A percentile compares a stretch with the other conserved stretches of the same genome.
Evolutionary conservation across 2,888 invertebrate species (phyloP).

Genomic region (Venusia cambrica): DNA sequence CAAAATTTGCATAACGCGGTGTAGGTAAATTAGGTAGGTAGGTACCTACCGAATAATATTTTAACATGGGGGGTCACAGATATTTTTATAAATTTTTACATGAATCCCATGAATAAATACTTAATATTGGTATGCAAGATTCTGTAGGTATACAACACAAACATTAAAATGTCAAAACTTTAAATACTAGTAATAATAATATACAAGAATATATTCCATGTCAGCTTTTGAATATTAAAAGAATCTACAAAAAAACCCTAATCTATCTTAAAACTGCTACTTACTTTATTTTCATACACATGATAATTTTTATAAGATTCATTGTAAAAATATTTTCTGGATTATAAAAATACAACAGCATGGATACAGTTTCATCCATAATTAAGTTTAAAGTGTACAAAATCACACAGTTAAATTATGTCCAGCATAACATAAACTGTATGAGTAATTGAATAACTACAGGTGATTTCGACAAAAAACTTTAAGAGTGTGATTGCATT

Average conservation of each 20-base stretch:
- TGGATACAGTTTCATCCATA: conserved; percentile 16
- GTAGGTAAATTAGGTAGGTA: too few relatives aligned
- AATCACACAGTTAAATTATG: conserved; percentile 51
- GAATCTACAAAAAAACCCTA: conserved; percentile 35
- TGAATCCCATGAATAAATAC: too few relatives aligned
- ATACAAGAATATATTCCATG: conserved; percentile 17
- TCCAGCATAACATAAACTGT: conserved; percentile 61
- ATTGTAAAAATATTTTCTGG: conserved; percentile 47
- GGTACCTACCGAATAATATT: too few relatives aligned
- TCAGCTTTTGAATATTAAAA: conserved; percentile 7
- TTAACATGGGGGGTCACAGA: too few relatives aligned
- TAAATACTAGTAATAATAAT: too few relatives aligned
- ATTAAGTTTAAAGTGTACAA: conserved; percentile 29
- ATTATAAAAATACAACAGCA: conserved; percentile 35
- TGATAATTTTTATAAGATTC: conserved; percentile 23
- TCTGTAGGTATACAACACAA: too few relatives aligned
- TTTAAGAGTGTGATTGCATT: conserved; percentile 23
- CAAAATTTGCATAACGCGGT: too few relatives aligned
- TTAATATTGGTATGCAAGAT: too few relatives aligned
- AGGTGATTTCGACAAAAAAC: conserved; percentile 6
- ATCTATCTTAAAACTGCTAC: too few relatives aligned
- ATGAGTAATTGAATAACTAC: conserved; percentile 23
- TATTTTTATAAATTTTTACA: too few relatives aligned
- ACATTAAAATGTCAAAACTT: too few relatives aligned
- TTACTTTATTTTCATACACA: conserved; percentile 15